Evolutionary conservation across 2,113 vertebrate species (phyloP).

Genomic region (Cisticola juncidis): DNA sequence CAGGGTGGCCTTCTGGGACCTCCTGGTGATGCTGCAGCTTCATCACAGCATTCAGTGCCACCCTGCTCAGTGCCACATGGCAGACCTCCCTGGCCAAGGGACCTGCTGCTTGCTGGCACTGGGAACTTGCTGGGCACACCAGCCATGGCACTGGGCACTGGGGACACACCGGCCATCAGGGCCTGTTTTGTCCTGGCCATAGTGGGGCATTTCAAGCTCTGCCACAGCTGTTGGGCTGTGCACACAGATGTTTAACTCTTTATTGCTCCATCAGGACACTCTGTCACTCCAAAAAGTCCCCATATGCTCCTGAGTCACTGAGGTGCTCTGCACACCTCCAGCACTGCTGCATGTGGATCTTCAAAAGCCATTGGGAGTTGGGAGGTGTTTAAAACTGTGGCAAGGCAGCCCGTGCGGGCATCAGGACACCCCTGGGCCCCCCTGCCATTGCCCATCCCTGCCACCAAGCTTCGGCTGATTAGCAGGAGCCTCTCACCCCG

Average conservation of each 20-base stretch:
- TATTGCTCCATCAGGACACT: neutral
- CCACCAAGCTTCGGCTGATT: neutral
- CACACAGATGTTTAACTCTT: neutral
- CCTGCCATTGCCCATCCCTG: fast-evolving
- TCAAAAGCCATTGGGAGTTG: neutral
- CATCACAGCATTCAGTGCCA: neutral
- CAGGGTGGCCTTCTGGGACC: neutral
- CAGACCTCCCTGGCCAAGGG: neutral
- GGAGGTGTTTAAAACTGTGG: neutral
- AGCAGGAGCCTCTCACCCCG: neutral
- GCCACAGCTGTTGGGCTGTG: neutral
- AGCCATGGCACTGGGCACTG: fast-evolving
- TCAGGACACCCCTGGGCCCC: neutral
- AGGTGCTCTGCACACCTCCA: fast-evolving
- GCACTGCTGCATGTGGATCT: fast-evolving
- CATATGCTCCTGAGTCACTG: fast-evolving
- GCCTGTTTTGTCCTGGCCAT: neutral
- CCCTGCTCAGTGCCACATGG: neutral
- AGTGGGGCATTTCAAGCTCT: neutral
- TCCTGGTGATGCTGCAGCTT: neutral
- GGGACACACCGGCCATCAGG: neutral
- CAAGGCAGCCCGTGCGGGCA: neutral
- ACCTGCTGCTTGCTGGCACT: neutral
- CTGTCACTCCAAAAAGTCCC: neutral
- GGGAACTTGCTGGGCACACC: neutral